A percentile compares a stretch with the other conserved stretches of the same genome.
Evolutionary conservation across 2,113 vertebrate genomes (phyloP).

Genomic region (Paramisgurnus dabryanus): DNA sequence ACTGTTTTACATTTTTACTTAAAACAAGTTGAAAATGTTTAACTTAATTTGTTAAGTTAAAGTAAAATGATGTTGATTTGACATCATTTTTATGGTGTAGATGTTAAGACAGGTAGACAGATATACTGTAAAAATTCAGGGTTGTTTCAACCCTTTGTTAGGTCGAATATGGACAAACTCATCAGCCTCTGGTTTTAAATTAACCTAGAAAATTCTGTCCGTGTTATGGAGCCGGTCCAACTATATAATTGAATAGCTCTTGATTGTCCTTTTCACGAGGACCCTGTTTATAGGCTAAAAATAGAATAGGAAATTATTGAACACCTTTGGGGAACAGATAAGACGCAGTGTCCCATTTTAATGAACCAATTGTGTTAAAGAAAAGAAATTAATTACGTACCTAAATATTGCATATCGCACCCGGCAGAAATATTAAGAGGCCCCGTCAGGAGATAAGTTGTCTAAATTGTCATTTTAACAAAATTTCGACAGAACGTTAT

Average conservation of each 20-base stretch:
- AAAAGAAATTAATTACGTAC: conserved; percentile 76
- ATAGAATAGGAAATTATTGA: conserved; percentile 73
- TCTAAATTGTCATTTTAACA: conserved; percentile 69
- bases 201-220: conserved; percentile 10
- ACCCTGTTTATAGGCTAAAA: conserved; percentile 68
- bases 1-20: too few relatives aligned
- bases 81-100: too few relatives aligned
- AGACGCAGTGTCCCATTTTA: conserved; percentile 72
- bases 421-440: conserved; percentile 71
- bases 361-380: conserved; percentile 78
- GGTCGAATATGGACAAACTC: too few relatives aligned
- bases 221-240: conserved; percentile 66
- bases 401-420: conserved; percentile 76
- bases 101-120: too few relatives aligned
- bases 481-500: conserved; percentile 56
- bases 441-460: conserved; percentile 67
- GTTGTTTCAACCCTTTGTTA: too few relatives aligned
- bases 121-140: too few relatives aligned
- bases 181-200: too few relatives aligned
- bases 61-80: too few relatives aligned
- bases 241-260: conserved; percentile 72
- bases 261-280: conserved; percentile 67
- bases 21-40: too few relatives aligned
- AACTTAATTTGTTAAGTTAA: too few relatives aligned
- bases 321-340: conserved; percentile 74